Conservation (phyloP, 2,797 vertebrate genomes). For the Xenentodon cancila region DNA sequence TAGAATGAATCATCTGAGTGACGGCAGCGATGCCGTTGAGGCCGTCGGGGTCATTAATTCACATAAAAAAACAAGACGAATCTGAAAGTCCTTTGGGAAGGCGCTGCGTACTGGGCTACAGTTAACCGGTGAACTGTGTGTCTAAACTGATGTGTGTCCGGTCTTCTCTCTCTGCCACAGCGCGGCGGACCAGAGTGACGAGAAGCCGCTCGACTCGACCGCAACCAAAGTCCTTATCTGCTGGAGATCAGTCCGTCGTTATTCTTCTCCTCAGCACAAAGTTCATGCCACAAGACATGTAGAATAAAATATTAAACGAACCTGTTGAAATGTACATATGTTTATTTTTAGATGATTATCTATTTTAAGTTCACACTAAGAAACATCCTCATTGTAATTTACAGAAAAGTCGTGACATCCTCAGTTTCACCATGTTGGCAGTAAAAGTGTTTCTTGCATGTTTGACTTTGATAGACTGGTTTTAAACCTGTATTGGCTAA, state of each 20-base stretch:
- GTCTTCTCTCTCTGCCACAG: conserved; percentile 51
- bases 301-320: conserved; percentile 69
- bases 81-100: too few relatives aligned
- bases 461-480: conserved; percentile 8
- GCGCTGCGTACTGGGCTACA: too few relatives aligned
- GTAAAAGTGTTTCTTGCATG: neutral
- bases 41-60: too few relatives aligned
- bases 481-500: neutral
- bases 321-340: conserved; percentile 74
- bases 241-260: conserved; percentile 56
- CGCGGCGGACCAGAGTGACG: conserved; percentile 83
- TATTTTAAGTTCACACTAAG: conserved; percentile 35
- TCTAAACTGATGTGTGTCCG: neutral
- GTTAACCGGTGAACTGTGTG: too few relatives aligned
- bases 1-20: too few relatives aligned
- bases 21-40: too few relatives aligned
- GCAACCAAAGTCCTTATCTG: conserved; percentile 57
- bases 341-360: conserved; percentile 53
- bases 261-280: conserved; percentile 53
- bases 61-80: too few relatives aligned
- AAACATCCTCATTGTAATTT: conserved; percentile 21
- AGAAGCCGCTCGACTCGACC: conserved; percentile 16
- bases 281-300: conserved; percentile 44
- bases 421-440: neutral
- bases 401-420: conserved; percentile 11